A percentile compares a stretch with the other conserved stretches of the same genome.
Evolutionary conservation across 2,113 vertebrate genomes (phyloP).

Genomic region (Rattus rattus): DNA sequence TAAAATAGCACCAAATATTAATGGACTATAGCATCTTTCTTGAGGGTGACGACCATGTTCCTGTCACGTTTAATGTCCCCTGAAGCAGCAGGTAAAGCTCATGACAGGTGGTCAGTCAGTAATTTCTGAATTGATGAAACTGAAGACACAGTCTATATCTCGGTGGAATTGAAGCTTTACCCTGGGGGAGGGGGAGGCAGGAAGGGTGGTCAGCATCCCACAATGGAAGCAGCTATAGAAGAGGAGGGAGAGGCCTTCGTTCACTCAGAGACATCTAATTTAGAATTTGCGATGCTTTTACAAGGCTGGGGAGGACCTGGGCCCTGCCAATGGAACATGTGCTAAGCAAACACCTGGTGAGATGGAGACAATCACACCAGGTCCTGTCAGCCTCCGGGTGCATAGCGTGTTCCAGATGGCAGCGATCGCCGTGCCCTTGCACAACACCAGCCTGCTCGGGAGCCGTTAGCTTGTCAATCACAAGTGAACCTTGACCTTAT

Average conservation of each 20-base stretch:
- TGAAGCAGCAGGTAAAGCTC: constrained; percentile 6
- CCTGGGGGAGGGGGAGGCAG: rapidly evolving
- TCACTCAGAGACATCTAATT: constrained; percentile 69
- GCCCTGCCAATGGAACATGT: constrained; percentile 48
- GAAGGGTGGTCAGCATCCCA: not conserved
- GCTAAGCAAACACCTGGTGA: constrained; percentile 52
- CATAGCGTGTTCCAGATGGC: constrained; percentile 65
- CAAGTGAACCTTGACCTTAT: constrained; percentile 63
- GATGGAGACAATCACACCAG: constrained; percentile 56
- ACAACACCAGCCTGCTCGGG: not conserved
- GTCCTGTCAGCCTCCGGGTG: not conserved
- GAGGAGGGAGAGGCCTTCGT: not conserved
- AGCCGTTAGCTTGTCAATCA: constrained; percentile 56
- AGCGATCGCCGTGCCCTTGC: not conserved
- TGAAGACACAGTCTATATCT: constrained; percentile 37
- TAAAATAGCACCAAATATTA: not conserved
- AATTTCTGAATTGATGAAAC: constrained; percentile 44
- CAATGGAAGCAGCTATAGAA: constrained; percentile 63
- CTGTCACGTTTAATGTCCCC: constrained; percentile 26
- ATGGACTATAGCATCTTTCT: not conserved
- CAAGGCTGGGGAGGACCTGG: constrained; percentile 59
- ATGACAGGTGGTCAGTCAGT: constrained; percentile 53
- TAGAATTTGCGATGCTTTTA: constrained; percentile 72
- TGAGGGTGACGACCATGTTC: not conserved
- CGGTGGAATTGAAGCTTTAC: not conserved